Conservation (phyloP, 2,113 vertebrate genomes). For the Cyanoderma ruficeps region DNA sequence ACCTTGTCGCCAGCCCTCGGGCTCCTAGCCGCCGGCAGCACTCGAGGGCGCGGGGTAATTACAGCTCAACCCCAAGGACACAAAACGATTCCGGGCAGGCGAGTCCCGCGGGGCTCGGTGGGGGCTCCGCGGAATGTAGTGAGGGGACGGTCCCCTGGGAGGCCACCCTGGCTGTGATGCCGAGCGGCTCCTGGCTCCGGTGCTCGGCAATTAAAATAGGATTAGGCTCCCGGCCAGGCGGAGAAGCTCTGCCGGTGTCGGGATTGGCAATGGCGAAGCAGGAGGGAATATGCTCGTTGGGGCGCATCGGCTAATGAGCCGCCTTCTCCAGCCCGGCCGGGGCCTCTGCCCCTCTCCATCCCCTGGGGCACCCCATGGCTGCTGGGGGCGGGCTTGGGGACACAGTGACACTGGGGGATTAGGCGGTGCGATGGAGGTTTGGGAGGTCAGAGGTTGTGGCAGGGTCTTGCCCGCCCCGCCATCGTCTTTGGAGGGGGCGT, state of each 20-base stretch:
- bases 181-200: neutral
- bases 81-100: fast-evolving
- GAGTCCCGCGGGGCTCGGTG: neutral
- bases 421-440: neutral
- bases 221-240: slow-evolving; percentile 29
- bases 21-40: neutral
- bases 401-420: neutral
- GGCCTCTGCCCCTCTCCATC: neutral
- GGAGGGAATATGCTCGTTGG: neutral
- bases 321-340: neutral
- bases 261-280: neutral
- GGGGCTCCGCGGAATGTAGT: neutral
- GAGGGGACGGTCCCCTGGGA: neutral
- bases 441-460: slow-evolving; percentile 35
- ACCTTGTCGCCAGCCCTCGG: neutral
- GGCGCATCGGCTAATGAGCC: neutral
- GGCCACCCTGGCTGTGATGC: neutral
- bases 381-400: neutral
- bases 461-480: neutral
- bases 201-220: slow-evolving; percentile 56
- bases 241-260: neutral
- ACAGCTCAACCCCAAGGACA: neutral
- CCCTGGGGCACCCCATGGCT: neutral
- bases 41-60: neutral
- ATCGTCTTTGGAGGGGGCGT: neutral